Evolutionary conservation across 35 echinoderm and acorn worm genomes (phyloP), one percentile per base, ranked within the genome.

Genomic region (Eucidaris tribuloides): DNA sequence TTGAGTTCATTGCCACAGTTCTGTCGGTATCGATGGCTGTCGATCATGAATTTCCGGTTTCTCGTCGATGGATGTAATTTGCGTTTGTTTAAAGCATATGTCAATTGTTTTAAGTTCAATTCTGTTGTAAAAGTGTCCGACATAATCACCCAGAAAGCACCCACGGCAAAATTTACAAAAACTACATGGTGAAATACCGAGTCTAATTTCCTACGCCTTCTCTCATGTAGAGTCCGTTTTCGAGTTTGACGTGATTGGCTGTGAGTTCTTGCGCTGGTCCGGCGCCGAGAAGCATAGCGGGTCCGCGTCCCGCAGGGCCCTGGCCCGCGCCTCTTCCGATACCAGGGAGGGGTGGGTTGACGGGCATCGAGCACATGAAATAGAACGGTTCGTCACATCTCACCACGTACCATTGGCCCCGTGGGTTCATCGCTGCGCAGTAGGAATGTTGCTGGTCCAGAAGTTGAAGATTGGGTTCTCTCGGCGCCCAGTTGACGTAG

Each of bases 381-480:
- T 74, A 74, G 35, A 74, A 42, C 9, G 68, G 68, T 40, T 41
- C 36, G 68, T 74, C 68, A 25, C 68, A 74, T 41, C 68, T 14
- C 44, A 17, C 15, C n/a, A 74, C 68, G 20, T n/a, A 74, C 68
- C 68, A 74, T n/a, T 43, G 37, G 2, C 68, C 68, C 68, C 38
- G 38, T 5, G 35, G 11, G 68, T 74, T 74, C 68, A 74, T 74
- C 0, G 34, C 68, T 2, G 68, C 68, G 20, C 68, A 74, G 68
- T 74, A 74, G 6, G 68, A 74, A 40, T 74, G 68, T n/a, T 74
- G 68, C 13, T 74, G 68, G 37, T 74, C 68, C 36, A 74, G 41
- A 20, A 74, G 68, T 7, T 74, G 68, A 2, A 35, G 29, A 40
- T 74, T 74, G n/a, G 68, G 68, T 74, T 74, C 68, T 9, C 36